Conservation (phyloP, 1,140 invertebrate genomes). For the Galendromus occidentalis region DNA sequence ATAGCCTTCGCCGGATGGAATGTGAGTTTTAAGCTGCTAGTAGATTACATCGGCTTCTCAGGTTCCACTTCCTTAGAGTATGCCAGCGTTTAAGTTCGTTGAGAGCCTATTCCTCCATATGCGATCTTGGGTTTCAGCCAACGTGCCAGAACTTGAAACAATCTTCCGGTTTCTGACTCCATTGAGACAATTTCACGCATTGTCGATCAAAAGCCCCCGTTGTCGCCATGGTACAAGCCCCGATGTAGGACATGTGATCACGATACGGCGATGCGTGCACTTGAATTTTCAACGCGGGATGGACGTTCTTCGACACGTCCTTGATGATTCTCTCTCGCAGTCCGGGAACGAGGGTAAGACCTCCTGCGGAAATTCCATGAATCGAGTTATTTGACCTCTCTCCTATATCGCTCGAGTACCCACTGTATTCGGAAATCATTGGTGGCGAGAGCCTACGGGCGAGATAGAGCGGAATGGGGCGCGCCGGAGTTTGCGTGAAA, state of each 20-base stretch:
- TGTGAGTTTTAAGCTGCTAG: too few relatives aligned
- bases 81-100: too few relatives aligned
- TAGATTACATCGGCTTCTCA: too few relatives aligned
- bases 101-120: too few relatives aligned
- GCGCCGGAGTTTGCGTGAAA: neutral
- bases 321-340: conserved; percentile 37
- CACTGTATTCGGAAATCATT: neutral
- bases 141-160: conserved; percentile 24
- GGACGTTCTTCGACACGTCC: conserved; percentile 37
- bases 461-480: neutral
- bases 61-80: too few relatives aligned
- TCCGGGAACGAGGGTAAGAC: conserved; percentile 38
- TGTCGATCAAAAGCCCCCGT: conserved; percentile 34
- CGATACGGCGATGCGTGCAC: conserved; percentile 38
- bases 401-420: neutral
- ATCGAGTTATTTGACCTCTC: neutral
- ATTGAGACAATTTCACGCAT: conserved; percentile 29
- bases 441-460: neutral
- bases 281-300: conserved; percentile 34
- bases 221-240: conserved; percentile 35
- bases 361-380: conserved; percentile 26
- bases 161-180: conserved; percentile 21
- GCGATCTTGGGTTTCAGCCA: neutral
- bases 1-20: too few relatives aligned
- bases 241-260: conserved; percentile 40